Base-by-base conservation (phyloP, 2,113 vertebrate genomes). In the Centropus unirufus region DNA sequence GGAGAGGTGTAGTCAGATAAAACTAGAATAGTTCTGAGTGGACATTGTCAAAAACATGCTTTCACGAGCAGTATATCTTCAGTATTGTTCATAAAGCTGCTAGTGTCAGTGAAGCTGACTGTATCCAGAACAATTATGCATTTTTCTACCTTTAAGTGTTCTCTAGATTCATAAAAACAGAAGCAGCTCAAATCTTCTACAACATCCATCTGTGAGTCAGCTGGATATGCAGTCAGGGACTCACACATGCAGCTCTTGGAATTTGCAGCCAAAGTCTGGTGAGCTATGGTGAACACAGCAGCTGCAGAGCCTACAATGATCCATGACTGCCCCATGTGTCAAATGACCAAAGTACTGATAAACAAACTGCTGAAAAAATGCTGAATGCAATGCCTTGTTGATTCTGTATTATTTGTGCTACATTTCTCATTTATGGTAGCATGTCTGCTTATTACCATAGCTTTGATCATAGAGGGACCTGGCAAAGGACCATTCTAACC, bases 341-440 rank as follows among this genome's bases (percentile, higher is more conserved):
- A 79, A 73, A 57, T 82, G 79, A 82, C 52, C 69, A 54, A 72
- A 89, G 44, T 1, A 64, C 40, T 78, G 52, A 96, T 5, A 61
- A 78, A 57, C n/a, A 90, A 95, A 94, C 57, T 52, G 72, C 79
- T 92, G 88, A 69, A 15, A 87, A 94, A 96, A 76, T 9, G 68
- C 47, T 78, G 47, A 83, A 76, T 49, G 78, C 82, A 74, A 73
- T 42, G 44, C 54, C 46, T 40, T 6, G 2, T 54, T 59, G 89
- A 80, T 72, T 90, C 76, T 46, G 68, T 39, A 59, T 46, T 89
- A 34, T 64, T 92, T 79, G 88, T 79, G 36, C 80, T 83, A 27
- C 94, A 89, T 95, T 96, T 95, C 94, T 94, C 80, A 39, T 92
- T 82, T 79, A 73, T 92, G 83, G 83, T 95, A 92, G 95, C 92